Evolutionary conservation across 2,113 vertebrate species (phyloP).

Genomic region (Rhodinocichla rosea): DNA sequence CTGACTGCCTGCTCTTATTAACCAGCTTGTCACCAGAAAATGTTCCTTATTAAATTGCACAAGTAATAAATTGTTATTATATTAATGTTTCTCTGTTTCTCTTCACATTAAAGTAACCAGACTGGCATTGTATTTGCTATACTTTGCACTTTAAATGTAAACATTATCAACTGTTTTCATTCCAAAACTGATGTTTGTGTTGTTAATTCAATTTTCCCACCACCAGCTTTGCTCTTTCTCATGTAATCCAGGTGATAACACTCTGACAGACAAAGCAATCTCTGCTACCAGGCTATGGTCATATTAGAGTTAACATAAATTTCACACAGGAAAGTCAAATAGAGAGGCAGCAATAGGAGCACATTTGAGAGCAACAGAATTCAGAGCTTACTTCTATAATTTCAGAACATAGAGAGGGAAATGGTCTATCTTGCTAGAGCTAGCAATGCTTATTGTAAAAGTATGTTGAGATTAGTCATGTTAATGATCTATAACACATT

Average conservation of each 20-base stretch:
- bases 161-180: neutral
- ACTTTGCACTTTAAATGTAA: neutral
- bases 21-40: constrained; percentile 24
- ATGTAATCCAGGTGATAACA: neutral
- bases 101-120: neutral
- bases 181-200: neutral
- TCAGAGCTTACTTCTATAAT: neutral
- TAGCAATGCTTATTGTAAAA: neutral
- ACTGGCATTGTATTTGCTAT: neutral
- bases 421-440: neutral
- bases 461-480: neutral
- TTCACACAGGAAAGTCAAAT: neutral
- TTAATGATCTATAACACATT: neutral
- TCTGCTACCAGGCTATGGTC: neutral
- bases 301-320: neutral
- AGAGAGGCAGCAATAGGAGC: neutral
- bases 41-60: constrained; percentile 34
- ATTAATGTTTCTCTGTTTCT: constrained; percentile 11
- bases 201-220: neutral
- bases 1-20: constrained; percentile 49
- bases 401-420: neutral
- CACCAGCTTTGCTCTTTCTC: neutral
- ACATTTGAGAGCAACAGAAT: neutral
- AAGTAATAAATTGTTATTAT: constrained; percentile 38
- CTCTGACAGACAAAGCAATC: neutral